Evolutionary conservation across 2,888 invertebrate genomes (phyloP), one percentile per base, ranked within the genome.

Genomic region (Tipula confusa): DNA sequence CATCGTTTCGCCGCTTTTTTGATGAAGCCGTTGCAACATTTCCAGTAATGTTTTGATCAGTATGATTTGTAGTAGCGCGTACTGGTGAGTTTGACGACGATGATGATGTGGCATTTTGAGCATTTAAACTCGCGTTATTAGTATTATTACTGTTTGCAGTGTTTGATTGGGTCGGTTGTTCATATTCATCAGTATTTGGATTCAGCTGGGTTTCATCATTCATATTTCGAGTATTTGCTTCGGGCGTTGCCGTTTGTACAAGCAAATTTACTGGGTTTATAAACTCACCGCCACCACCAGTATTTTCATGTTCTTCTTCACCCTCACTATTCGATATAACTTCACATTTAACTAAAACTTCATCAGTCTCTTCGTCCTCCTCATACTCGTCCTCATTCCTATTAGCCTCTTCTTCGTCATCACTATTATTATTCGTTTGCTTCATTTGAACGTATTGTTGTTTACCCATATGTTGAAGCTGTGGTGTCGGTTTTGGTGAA

Each of bases 211-310:
- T 3, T 18, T 64, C 64, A 64, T 64, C 24, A 3, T n/a, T n/a
- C 2, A 2, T n/a, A 5, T 43, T 43, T n/a, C 43, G 43, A 15
- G 64, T 24, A 24, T 29, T 31, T 80, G 29, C 80, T 29, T 80
- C 80, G n/a, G 80, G 29, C 29, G 80, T 29, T 29, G 80, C 9
- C 1, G 80, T 29, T n/a, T 80, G 80, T 3, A 11, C 80, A 2
- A 80, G 80, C n/a, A 80, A 80, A 80, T 9, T 80, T 29, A 80
- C 80, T 7, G 80, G 80, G n/a, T 80, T 80, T 80, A 80, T 80
- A 80, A 80, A 80, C n/a, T 80, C 29, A 29, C 15, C 80, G 6
- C n/a, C 29, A 4, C n/a, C 13, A 9, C 11, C 18, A 79, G 2
- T 18, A 15, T 43, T 43, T 7, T 43, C 43, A 4, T 43, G 43